Conservation (phyloP, 2,113 vertebrate species). For the Sander lucioperca region DNA sequence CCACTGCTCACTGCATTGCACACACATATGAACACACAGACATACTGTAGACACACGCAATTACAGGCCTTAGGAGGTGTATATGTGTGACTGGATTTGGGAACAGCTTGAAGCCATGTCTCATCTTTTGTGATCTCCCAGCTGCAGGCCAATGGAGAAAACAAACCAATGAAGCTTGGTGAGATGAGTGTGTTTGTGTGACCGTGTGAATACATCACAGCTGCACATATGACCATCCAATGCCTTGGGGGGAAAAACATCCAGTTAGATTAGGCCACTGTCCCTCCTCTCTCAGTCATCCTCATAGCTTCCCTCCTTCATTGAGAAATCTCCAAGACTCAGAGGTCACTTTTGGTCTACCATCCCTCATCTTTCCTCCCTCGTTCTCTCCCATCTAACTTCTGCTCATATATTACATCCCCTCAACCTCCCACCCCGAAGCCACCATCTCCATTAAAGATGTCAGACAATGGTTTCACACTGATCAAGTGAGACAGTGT, state of each 20-base stretch:
- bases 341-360: conserved; percentile 62
- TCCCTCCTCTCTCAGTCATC: conserved; percentile 30
- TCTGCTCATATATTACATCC: conserved; percentile 56
- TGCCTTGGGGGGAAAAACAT: conserved; percentile 14
- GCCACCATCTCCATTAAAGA: conserved; percentile 60
- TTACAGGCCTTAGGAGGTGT: conserved; percentile 38
- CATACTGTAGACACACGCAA: conserved; percentile 24
- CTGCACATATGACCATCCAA: conserved; percentile 50
- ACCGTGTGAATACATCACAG: conserved; percentile 33
- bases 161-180: conserved; percentile 58
- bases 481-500: conserved; percentile 73
- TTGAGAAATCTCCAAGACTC: conserved; percentile 57
- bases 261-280: conserved; percentile 37
- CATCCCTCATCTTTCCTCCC: conserved; percentile 3
- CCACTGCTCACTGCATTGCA: conserved; percentile 6
- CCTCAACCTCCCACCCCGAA: conserved; percentile 53
- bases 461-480: conserved; percentile 65
- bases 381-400: conserved; percentile 25
- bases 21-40: conserved; percentile 12
- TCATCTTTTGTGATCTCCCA: conserved; percentile 67
- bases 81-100: conserved; percentile 62
- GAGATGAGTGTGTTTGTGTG: conserved; percentile 13
- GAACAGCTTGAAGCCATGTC: conserved; percentile 64
- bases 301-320: conserved; percentile 44
- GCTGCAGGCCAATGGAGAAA: conserved; percentile 58